phyloP scores from a whole-genome alignment of 2,888 invertebrate species.

The Ophioninae sp. region DNA sequence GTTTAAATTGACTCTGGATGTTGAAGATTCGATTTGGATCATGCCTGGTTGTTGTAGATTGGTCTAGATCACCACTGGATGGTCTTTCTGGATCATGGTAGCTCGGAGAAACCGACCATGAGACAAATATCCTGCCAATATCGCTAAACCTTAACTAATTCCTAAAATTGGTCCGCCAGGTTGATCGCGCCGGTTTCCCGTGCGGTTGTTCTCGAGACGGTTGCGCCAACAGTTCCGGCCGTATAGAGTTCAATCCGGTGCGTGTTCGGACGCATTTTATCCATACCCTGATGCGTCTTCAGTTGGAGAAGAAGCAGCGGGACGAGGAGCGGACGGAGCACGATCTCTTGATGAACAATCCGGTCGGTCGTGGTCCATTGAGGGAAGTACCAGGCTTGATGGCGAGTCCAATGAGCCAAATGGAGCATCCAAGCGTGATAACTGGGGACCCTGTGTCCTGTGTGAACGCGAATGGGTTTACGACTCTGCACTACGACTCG shows the following conservation, averaged over 20 bases:
- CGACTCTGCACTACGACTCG: slow-evolving; percentile 86
- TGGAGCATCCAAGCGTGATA: slow-evolving; percentile 64
- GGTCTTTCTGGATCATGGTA: no score
- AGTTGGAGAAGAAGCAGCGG: slow-evolving; percentile 91
- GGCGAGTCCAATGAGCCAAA: slow-evolving; percentile 64
- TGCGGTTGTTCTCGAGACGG: slow-evolving; percentile 98
- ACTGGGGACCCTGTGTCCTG: slow-evolving; percentile 81
- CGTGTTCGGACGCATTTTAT: slow-evolving; percentile 98
- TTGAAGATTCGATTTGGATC: no score
- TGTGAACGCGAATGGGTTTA: slow-evolving; percentile 86
- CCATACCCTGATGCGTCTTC: slow-evolving; percentile 96
- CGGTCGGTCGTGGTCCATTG: slow-evolving; percentile 70
- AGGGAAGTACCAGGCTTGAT: slow-evolving; percentile 65
- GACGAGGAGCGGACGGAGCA: slow-evolving; percentile 83
- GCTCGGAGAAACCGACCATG: no score
- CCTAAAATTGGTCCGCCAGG: slow-evolving; percentile 80
- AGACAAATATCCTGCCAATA: not conserved
- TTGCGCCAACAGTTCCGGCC: slow-evolving; percentile 94
- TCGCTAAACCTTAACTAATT: not conserved
- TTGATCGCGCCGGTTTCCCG: slow-evolving; percentile 97
- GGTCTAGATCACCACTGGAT: not conserved
- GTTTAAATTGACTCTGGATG: no score
- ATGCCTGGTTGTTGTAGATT: no score
- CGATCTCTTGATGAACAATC: slow-evolving; percentile 78
- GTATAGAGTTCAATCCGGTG: slow-evolving; percentile 98